Conservation (phyloP, 2,797 vertebrate species). For the Eremophila alpestris region DNA sequence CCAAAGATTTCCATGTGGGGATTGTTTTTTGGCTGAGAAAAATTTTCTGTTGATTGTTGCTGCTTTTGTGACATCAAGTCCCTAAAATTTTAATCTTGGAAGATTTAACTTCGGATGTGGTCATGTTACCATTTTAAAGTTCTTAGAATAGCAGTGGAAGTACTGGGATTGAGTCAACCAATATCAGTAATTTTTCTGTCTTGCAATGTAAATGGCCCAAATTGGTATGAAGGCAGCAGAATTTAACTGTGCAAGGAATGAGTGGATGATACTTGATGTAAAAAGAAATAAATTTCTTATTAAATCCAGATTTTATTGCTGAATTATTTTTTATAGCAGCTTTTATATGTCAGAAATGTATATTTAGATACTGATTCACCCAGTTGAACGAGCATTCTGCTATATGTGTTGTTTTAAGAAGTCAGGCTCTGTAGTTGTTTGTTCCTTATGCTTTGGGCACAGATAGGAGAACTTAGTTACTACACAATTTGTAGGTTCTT, state of each 20-base stretch:
- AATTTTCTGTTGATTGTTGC: background rate
- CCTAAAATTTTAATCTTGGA: background rate
- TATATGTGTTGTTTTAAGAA: background rate
- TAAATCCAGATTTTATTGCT: constrained; percentile 40
- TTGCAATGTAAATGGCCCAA: background rate
- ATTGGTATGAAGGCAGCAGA: background rate
- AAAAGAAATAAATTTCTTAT: background rate
- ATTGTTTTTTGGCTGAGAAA: background rate
- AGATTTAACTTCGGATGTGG: background rate
- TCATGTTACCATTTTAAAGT: background rate
- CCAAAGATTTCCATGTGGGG: background rate
- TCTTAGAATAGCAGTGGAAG: background rate
- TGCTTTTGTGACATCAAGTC: background rate
- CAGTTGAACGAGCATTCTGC: background rate
- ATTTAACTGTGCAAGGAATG: background rate
- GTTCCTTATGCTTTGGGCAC: background rate
- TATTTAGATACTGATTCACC: constrained; percentile 4
- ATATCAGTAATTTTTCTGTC: background rate
- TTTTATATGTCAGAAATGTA: constrained; percentile 10
- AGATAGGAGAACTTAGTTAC: background rate
- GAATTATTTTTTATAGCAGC: constrained; percentile 23
- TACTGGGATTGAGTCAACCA: background rate
- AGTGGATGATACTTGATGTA: constrained; percentile 22
- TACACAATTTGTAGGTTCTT: background rate
- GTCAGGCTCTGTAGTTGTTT: background rate